Evolutionary conservation across 2,888 invertebrate genomes (phyloP).

Genomic region (Byasa hedistus): DNA sequence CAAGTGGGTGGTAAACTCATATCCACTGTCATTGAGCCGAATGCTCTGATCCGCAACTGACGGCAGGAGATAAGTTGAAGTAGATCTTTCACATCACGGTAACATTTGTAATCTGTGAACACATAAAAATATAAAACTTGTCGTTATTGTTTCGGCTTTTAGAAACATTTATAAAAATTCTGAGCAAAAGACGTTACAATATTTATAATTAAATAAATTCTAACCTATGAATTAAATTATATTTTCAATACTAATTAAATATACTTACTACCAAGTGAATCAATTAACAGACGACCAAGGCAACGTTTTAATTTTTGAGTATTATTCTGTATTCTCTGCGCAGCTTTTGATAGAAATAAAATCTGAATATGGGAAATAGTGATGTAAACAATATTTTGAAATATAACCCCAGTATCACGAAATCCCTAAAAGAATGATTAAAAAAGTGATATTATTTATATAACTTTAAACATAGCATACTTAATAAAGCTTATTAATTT

Average conservation of each 20-base stretch:
- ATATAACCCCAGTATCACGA: background rate
- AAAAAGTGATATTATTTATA: too few relatives aligned
- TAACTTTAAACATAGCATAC: too few relatives aligned
- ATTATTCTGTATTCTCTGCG: constrained; percentile 19
- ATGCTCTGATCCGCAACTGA: constrained; percentile 41
- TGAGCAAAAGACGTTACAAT: too few relatives aligned
- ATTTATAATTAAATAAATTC: too few relatives aligned
- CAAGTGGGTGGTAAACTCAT: constrained; percentile 52
- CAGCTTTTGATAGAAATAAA: constrained; percentile 15
- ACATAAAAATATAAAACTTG: background rate
- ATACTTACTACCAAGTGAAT: constrained; percentile 1
- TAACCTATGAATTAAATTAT: too few relatives aligned
- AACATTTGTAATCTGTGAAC: constrained; percentile 31
- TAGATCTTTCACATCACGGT: constrained; percentile 44
- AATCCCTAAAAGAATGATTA: constrained; percentile 1
- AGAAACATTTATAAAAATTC: too few relatives aligned
- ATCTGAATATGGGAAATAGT: background rate
- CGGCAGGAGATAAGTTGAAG: constrained; percentile 44
- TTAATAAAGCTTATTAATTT: too few relatives aligned
- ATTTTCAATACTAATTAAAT: too few relatives aligned
- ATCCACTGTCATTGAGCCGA: constrained; percentile 44
- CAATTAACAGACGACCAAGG: constrained; percentile 12
- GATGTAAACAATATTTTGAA: background rate
- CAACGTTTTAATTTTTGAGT: background rate
- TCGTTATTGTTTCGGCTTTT: too few relatives aligned